Conservation (phyloP, 92 coral and sea anemone genomes). For the Phenganax stokvisi region DNA sequence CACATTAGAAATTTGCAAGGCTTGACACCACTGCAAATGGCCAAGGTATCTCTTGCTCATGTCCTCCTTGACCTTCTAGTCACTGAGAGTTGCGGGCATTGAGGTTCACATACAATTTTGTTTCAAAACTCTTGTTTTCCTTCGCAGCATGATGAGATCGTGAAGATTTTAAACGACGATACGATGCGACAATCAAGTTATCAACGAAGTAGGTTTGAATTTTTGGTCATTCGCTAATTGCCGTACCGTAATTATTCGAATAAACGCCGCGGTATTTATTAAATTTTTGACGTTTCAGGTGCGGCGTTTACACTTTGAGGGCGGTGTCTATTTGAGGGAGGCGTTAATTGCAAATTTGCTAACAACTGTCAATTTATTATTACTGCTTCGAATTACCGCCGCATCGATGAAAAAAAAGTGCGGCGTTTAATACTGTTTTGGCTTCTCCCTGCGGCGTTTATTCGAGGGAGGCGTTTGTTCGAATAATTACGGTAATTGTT, state of each 20-base stretch:
- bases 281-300: no score
- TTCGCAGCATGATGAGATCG: constrained; percentile 32
- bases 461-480: no score
- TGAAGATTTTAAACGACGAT: constrained; percentile 24
- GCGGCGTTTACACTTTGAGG: no score
- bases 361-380: no score
- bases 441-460: no score
- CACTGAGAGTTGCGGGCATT: neutral
- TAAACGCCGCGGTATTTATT: neutral
- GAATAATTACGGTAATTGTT: no score
- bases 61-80: neutral
- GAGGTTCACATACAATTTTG: no score
- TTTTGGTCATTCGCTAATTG: neutral
- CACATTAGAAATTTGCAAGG: constrained; percentile 63
- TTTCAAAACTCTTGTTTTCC: neutral
- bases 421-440: no score
- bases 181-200: neutral
- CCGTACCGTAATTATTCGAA: neutral
- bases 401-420: no score
- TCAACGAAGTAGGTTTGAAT: neutral
- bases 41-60: constrained; percentile 53
- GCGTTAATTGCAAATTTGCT: no score
- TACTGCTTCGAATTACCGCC: no score
- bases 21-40: constrained; percentile 81
- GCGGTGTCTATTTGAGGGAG: no score